phyloP scores from a whole-genome alignment of 2,797 vertebrate species.

The Hirundo rustica region DNA sequence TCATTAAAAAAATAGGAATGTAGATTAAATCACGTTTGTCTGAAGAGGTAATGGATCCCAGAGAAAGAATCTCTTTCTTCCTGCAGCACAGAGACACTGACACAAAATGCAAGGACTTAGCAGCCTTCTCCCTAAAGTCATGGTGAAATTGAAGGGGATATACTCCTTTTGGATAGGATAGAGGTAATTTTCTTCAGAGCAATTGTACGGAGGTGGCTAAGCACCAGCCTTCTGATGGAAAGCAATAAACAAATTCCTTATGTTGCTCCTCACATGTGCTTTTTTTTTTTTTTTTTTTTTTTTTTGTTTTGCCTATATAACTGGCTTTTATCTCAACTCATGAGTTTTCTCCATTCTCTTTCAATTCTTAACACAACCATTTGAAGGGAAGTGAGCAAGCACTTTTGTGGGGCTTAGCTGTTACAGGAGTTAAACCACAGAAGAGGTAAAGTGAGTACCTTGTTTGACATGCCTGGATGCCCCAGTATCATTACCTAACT shows the following conservation, averaged over 20 bases:
- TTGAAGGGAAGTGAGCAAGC: not conserved
- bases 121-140: not conserved
- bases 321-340: not conserved
- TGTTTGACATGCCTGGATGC: not conserved
- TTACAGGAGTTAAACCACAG: not conserved
- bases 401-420: not conserved
- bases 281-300: accelerated
- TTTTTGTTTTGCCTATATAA: not conserved
- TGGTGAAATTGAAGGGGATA: not conserved
- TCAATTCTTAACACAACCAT: not conserved
- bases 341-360: not conserved
- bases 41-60: not conserved
- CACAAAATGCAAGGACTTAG: not conserved
- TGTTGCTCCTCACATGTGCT: accelerated
- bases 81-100: not conserved
- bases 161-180: not conserved
- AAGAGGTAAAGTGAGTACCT: not conserved
- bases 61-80: not conserved
- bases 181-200: not conserved
- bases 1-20: not conserved
- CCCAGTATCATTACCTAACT: not conserved
- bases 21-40: not conserved
- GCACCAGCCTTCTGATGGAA: accelerated
- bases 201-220: not conserved
- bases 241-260: not conserved